Percentiles rank a stretch among this genome's conserved stretches.
Evolutionary conservation across 2,113 vertebrate species (phyloP).

Genomic region (Stegastes partitus): DNA sequence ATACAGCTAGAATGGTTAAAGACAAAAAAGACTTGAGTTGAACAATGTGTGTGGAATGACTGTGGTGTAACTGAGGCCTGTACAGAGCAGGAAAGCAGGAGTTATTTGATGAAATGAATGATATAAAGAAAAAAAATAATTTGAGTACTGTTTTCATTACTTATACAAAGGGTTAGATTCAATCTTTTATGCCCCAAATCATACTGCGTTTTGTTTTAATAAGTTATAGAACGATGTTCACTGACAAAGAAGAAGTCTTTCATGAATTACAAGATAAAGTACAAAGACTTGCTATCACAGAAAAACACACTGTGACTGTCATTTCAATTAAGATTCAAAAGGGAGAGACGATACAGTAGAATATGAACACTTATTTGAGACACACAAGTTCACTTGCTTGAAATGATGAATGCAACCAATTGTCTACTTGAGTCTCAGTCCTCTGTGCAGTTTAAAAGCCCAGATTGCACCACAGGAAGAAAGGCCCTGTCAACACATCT

Average conservation of each 20-base stretch:
- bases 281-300: not conserved
- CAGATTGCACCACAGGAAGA: conserved; percentile 21
- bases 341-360: not conserved
- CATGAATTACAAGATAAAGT: not conserved
- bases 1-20: no score
- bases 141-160: no score
- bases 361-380: conserved; percentile 1
- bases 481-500: conserved; percentile 57
- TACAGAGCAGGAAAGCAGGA: no score
- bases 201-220: no score
- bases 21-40: no score
- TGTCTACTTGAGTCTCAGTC: not conserved
- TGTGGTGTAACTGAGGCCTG: no score
- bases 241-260: not conserved
- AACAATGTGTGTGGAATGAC: no score
- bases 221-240: not conserved
- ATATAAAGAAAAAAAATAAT: not conserved
- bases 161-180: no score
- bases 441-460: conserved; percentile 27
- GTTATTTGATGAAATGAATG: not conserved
- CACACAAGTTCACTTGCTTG: not conserved
- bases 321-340: conserved; percentile 16
- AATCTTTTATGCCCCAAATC: no score
- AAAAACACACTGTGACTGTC: not conserved
- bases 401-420: conserved; percentile 21